Conservation (phyloP, 2,113 vertebrate species). For the Aramus guarauna region DNA sequence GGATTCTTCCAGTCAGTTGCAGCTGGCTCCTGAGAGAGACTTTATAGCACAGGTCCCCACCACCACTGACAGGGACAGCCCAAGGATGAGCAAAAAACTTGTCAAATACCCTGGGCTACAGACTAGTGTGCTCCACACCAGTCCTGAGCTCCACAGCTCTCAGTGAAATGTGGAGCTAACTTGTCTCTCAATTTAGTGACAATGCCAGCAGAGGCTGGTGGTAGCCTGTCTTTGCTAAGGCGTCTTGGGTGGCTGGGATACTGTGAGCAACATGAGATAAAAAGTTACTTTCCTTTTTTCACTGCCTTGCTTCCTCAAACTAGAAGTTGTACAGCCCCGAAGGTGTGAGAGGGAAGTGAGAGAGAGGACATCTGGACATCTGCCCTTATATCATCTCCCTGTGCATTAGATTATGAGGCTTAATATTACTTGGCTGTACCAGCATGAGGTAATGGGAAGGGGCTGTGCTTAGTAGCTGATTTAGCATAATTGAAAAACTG, state of each 20-base stretch:
- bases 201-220: neutral
- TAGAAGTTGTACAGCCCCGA: neutral
- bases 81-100: neutral
- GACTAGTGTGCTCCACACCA: neutral
- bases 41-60: neutral
- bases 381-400: neutral
- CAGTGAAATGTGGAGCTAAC: neutral
- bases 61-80: neutral
- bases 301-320: neutral
- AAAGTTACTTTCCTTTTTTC: neutral
- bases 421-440: neutral
- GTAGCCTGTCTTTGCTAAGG: neutral
- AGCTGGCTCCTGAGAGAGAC: neutral
- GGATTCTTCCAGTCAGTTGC: neutral
- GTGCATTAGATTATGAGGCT: neutral
- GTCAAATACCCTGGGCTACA: neutral
- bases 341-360: neutral
- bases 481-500: neutral
- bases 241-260: neutral
- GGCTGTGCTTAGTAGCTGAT: neutral
- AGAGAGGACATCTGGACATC: neutral
- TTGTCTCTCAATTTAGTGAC: neutral
- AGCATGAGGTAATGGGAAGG: neutral
- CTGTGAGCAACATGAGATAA: neutral
- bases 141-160: neutral